Conservation (phyloP, 2,113 vertebrate genomes). For the Apodemus speciosus region DNA sequence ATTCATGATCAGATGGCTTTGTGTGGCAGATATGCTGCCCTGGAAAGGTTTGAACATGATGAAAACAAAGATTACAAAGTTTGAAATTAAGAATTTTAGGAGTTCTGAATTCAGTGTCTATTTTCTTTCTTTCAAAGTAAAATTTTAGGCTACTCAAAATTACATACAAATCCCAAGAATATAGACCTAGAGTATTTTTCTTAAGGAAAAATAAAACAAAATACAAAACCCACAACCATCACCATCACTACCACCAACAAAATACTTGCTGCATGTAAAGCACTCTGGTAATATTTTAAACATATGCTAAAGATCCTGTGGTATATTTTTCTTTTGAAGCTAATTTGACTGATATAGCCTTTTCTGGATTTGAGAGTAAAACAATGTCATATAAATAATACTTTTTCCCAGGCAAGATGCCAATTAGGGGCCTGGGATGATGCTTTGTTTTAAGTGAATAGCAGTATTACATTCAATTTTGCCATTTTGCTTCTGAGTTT, state of each 20-base stretch:
- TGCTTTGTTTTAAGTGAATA: constrained; percentile 14
- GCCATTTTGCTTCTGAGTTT: constrained; percentile 48
- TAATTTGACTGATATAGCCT: not conserved
- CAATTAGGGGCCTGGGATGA: not conserved
- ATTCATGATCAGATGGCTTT: constrained; percentile 64
- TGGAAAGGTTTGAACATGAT: constrained; percentile 40
- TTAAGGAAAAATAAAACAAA: not conserved
- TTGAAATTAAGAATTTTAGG: not conserved
- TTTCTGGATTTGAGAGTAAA: not conserved
- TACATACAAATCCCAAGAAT: constrained; percentile 3
- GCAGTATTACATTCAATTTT: not conserved
- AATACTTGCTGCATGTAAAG: constrained; percentile 9
- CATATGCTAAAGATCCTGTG: constrained; percentile 46
- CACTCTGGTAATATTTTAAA: constrained; percentile 49
- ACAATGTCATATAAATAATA: not conserved
- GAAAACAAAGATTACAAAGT: not conserved
- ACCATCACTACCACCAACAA: not conserved
- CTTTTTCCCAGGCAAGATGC: constrained; percentile 47
- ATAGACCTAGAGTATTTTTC: not conserved
- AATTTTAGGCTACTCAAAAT: not conserved
- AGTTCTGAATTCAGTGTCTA: not conserved
- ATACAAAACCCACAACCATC: too few species aligned
- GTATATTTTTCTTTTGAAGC: not conserved
- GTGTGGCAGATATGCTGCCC: constrained; percentile 9
- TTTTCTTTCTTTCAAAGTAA: constrained; percentile 41